Conservation (phyloP, 2,888 invertebrate species). For the Bombylius discolor region DNA sequence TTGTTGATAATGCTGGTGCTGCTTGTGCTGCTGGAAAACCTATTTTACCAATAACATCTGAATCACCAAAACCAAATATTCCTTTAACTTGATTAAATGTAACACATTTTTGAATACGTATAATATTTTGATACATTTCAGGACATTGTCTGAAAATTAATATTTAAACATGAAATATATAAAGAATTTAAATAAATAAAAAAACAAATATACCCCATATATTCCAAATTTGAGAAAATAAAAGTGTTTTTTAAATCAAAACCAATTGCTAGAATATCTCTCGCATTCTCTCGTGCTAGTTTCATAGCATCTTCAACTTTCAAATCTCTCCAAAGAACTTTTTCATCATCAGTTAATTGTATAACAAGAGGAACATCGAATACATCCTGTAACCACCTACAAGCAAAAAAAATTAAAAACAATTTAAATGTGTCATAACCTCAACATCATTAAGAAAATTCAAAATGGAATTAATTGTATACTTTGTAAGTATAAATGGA, state of each 20-base stretch:
- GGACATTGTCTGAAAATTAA: slow-evolving; percentile 56
- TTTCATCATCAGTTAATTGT: slow-evolving; percentile 97
- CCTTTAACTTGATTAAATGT: slow-evolving; percentile 97
- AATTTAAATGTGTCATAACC: background rate
- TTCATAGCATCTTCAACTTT: slow-evolving; percentile 74
- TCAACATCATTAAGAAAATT: background rate
- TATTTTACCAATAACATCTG: slow-evolving; percentile 93
- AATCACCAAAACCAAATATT: slow-evolving; percentile 95
- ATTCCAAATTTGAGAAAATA: slow-evolving; percentile 89
- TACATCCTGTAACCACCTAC: slow-evolving; percentile 88
- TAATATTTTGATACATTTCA: slow-evolving; percentile 86
- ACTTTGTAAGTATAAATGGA: slow-evolving; percentile 93
- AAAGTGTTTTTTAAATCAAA: slow-evolving; percentile 91
- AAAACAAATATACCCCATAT: slow-evolving; percentile 59
- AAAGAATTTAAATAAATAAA: slow-evolving; percentile 1
- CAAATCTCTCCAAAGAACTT: slow-evolving; percentile 91
- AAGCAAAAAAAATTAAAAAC: slow-evolving; percentile 14
- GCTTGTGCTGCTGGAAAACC: slow-evolving; percentile 94
- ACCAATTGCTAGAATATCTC: slow-evolving; percentile 95
- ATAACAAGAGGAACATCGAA: slow-evolving; percentile 93
- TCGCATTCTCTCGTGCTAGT: slow-evolving; percentile 82
- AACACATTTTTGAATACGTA: slow-evolving; percentile 83
- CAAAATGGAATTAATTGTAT: slow-evolving; percentile 16
- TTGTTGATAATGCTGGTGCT: slow-evolving; percentile 79
- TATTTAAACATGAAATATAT: slow-evolving; percentile 4